Base-by-base conservation (phyloP, 2,888 invertebrate genomes). In the Crepidodera aurea region DNA sequence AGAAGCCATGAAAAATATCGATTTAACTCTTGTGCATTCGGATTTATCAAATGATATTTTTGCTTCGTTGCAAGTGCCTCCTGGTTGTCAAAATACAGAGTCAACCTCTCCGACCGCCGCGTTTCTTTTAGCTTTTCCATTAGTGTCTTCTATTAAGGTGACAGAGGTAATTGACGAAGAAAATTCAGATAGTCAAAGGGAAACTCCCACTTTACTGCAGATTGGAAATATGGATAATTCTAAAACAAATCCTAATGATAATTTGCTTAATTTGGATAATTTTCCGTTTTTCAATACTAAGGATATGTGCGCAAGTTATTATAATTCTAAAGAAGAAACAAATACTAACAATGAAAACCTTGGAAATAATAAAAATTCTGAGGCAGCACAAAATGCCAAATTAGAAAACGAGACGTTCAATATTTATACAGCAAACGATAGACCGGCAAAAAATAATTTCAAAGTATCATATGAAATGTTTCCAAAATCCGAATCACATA, bases 51-150 rank as follows among this genome's bases (percentile, higher is more conserved):
- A 84, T 69, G 87, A 87, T 74, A 82, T 87, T 60, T 87, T 87
- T 73, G 85, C 86, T 0, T 84, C 86, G 5, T 78, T 87, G 22
- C 84, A 86, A 74, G 86, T 86, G 7, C 85, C 85, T 7, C 66
- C 80, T 10, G 84, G 83, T 60, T 83, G 83, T 13, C 83, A 84
- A 71, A 83, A 85, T 77, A 83, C 86, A 1, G 86, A 86, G 72
- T 86, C 87, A 1, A 85, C 87, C 51, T 91, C 91, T 1, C 91
- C 91, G 3, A 91, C 91, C 1, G 91, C 91, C 10, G 91, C 91
- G 1, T 91, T 91, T 75, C 81, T 91, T 8, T 85, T 90, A 82
- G 88, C 90, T 1, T 91, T 91, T 73, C 91, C 91, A 0, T 78
- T 91, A 48, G 91, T 91, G 0, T 90, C 86, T 0, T 84, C 86